Percentiles rank a stretch among this genome's conserved stretches.
These are phyloP conservation scores for Mesocentrotus franciscanus DNA, from an alignment of 53 echinoderm and acorn worm species.

Conservation along the genomic window DNA sequence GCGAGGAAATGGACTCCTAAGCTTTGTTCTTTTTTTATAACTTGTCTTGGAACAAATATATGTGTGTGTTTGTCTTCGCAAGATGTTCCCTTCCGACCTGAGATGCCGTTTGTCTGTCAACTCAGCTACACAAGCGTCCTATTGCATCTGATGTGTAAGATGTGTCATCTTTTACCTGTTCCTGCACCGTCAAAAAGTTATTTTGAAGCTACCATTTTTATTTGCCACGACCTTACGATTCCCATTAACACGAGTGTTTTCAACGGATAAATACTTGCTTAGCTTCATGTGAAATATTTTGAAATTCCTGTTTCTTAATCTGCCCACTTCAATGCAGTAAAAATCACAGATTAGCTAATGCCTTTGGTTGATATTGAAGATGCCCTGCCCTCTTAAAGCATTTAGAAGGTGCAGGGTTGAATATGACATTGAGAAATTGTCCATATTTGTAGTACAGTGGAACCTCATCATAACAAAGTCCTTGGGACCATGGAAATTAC, in stretches of 20 bases:
- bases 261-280: neutral
- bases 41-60: neutral
- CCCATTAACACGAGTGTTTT: neutral
- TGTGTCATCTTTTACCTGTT: neutral
- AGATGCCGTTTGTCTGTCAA: neutral
- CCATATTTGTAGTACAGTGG: neutral
- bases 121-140: neutral
- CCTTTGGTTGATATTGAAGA: neutral
- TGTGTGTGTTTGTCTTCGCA: conserved; percentile 34
- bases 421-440: neutral
- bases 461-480: too few relatives aligned
- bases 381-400: neutral
- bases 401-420: neutral
- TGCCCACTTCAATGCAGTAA: neutral
- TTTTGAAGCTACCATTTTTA: neutral
- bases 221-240: neutral
- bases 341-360: neutral
- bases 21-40: neutral
- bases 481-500: too few relatives aligned
- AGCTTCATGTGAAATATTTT: neutral
- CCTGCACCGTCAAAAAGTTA: neutral
- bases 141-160: neutral
- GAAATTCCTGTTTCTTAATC: neutral
- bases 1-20: neutral
- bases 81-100: conserved; percentile 32